Conservation (phyloP, 2,113 vertebrate species). For the Harpagus bidentatus region DNA sequence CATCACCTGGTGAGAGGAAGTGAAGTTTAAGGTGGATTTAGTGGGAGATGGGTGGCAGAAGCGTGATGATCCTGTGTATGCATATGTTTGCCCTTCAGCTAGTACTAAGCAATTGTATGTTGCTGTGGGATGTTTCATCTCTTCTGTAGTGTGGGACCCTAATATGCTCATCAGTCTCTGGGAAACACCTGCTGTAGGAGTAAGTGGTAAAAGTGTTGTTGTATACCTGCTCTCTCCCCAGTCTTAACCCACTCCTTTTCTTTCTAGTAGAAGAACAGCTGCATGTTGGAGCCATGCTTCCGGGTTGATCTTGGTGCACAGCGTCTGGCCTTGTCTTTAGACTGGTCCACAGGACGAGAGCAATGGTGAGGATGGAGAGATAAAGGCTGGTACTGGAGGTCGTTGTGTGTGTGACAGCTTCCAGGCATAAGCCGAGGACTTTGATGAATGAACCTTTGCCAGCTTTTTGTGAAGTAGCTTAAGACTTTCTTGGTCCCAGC, state of each 20-base stretch:
- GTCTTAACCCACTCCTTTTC: background rate
- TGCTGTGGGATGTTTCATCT: background rate
- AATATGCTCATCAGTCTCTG: background rate
- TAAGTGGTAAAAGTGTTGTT: rapidly evolving
- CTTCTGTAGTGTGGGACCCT: background rate
- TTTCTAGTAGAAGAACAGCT: constrained; percentile 80
- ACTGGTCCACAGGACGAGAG: constrained; percentile 89
- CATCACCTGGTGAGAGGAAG: background rate
- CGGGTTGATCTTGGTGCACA: constrained; percentile 72
- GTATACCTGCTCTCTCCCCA: background rate
- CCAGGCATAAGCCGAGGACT: background rate
- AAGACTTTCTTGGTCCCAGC: background rate
- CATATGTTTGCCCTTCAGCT: background rate
- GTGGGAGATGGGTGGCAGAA: background rate
- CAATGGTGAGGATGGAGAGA: constrained; percentile 73
- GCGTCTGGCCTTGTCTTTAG: constrained; percentile 86
- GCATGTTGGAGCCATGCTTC: constrained; percentile 71
- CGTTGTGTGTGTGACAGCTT: background rate
- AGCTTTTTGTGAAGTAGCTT: background rate
- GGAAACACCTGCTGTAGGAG: background rate
- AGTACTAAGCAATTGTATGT: rapidly evolving
- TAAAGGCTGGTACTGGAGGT: background rate
- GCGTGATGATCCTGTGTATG: background rate
- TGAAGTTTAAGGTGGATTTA: background rate
- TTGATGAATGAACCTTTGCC: background rate